Conservation (phyloP, 1,140 invertebrate genomes). For the Hycleus cichorii region DNA sequence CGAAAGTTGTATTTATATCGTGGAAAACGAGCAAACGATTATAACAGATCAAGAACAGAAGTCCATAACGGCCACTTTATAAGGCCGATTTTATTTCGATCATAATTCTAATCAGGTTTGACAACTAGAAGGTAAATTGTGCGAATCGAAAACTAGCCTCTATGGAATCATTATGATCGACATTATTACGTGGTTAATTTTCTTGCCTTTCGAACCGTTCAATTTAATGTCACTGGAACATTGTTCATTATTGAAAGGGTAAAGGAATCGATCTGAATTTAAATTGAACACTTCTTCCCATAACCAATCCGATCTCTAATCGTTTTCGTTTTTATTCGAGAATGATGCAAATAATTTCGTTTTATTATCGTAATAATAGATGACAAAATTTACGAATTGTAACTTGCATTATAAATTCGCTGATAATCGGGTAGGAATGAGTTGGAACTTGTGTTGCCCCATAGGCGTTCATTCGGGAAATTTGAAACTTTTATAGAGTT, state of each 20-base stretch:
- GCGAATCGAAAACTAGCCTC: conserved; percentile 15
- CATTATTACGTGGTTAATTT: conserved; percentile 25
- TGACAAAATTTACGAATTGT: too few relatives aligned
- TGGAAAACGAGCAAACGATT: too few relatives aligned
- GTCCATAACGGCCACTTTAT: too few relatives aligned
- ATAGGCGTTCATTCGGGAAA: background rate
- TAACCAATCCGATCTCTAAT: too few relatives aligned
- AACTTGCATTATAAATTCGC: too few relatives aligned
- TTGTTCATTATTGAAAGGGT: conserved; percentile 12
- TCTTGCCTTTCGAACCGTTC: conserved; percentile 15
- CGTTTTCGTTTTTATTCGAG: too few relatives aligned
- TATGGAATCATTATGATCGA: conserved; percentile 21
- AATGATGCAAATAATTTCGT: too few relatives aligned
- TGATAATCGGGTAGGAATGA: too few relatives aligned
- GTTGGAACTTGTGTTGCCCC: too few relatives aligned
- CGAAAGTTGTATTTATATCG: too few relatives aligned
- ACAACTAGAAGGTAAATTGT: conserved; percentile 21
- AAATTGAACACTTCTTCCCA: background rate
- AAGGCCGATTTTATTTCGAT: background rate
- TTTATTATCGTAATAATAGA: too few relatives aligned
- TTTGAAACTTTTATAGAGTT: conserved; percentile 13
- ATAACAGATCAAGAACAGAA: too few relatives aligned
- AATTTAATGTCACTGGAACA: conserved; percentile 20
- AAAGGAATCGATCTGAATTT: conserved; percentile 13
- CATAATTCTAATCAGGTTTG: conserved; percentile 17